A percentile compares a stretch with the other conserved stretches of the same genome.
phyloP scores from a whole-genome alignment of 2,113 vertebrate species.

The Bufo gargarizans region DNA sequence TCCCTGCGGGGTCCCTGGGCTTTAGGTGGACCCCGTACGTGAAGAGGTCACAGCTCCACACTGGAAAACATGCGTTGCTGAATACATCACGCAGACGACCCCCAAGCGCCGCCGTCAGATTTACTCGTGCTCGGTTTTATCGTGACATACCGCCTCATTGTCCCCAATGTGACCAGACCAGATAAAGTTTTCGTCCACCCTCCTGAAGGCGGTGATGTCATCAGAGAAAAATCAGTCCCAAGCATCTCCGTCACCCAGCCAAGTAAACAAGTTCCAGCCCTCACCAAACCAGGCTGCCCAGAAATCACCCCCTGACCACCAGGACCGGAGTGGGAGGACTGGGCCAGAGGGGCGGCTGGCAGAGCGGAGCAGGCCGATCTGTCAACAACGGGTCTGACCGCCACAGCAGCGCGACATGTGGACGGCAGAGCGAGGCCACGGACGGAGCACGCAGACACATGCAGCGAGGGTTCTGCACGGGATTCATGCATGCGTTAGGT shows the following conservation, averaged over 20 bases:
- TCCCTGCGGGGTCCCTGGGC: no score
- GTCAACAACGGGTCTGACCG: conserved; percentile 16
- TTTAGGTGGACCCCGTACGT: no score
- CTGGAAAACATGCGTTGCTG: no score
- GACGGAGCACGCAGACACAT: conserved; percentile 5
- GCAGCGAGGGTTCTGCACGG: not conserved
- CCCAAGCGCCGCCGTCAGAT: not conserved
- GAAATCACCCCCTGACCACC: not conserved
- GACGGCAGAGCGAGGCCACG: conserved; percentile 2
- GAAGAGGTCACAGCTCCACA: no score
- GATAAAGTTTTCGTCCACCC: conserved; percentile 15
- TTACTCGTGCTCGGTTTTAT: not conserved
- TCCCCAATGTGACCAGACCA: not conserved
- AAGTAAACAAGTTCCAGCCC: not conserved
- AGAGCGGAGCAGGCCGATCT: not conserved
- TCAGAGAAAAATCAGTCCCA: not conserved
- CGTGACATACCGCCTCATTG: not conserved
- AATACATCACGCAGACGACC: no score
- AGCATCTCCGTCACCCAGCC: not conserved
- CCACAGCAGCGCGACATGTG: not conserved
- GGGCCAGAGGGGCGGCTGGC: not conserved
- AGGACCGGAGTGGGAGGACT: not conserved
- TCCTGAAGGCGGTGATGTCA: conserved; percentile 1
- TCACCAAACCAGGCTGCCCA: not conserved
- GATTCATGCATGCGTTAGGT: conserved; percentile 42